These are phyloP conservation scores for Chanos chanos DNA, from an alignment of 2,797 vertebrate species.

Conservation along the genomic window DNA sequence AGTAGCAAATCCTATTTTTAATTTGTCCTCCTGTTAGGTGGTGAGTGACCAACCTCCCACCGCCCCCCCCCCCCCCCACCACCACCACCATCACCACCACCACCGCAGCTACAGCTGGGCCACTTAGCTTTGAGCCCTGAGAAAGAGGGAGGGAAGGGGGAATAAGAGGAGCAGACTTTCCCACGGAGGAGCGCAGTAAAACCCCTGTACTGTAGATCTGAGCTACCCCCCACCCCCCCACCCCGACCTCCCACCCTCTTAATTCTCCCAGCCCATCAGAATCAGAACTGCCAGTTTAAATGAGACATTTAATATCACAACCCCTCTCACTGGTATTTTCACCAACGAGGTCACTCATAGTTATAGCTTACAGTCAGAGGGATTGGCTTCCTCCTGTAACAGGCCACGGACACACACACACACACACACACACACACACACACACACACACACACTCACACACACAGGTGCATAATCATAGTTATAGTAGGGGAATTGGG, in stretches of 20 bases:
- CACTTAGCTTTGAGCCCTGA: too few species aligned
- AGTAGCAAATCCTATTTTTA: too few species aligned
- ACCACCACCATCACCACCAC: too few species aligned
- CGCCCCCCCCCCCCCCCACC: too few species aligned
- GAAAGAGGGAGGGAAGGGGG: background rate
- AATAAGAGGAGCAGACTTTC: conserved; percentile 39
- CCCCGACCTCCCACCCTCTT: conserved; percentile 12
- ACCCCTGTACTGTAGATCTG: too few species aligned
- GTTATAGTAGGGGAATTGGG: conserved; percentile 7
- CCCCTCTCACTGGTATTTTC: conserved; percentile 61
- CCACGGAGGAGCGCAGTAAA: conserved; percentile 65
- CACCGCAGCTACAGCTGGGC: too few species aligned
- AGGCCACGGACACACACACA: background rate
- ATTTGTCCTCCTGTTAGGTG: too few species aligned
- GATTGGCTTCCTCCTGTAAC: too few species aligned
- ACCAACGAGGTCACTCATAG: conserved; percentile 48
- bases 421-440: conserved; percentile 1
- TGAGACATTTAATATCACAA: conserved; percentile 69
- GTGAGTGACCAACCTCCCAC: too few species aligned
- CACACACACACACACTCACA: conserved; percentile 1
- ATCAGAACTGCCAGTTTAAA: conserved; percentile 58
- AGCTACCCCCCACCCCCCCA: too few species aligned
- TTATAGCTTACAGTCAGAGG: too few species aligned
- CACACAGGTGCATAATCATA: background rate
- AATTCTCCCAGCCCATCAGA: conserved; percentile 12